Evolutionary conservation across 2,797 vertebrate species (phyloP), one percentile per base, ranked within the genome.

Genomic region (Gambusia yucatana): DNA sequence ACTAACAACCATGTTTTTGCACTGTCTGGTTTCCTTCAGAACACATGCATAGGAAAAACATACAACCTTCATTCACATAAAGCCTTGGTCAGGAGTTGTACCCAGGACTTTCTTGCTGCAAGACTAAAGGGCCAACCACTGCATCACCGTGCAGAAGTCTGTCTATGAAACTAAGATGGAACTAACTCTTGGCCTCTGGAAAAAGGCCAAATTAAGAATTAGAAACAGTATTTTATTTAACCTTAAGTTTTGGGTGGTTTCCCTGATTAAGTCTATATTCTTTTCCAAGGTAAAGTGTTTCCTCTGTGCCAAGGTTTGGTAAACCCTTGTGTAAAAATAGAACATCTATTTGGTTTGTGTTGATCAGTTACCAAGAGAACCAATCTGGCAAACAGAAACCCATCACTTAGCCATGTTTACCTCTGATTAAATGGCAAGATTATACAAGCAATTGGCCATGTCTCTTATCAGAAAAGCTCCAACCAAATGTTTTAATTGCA

Each of bases 371-470:
- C 86, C 76, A 67, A 73, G 88, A 81, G 72, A 88, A 88, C 61
- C 77, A 83, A 81, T 82, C 33, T 77, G 63, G 82, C 81, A 93
- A 93, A 91, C 82, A 91, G 76, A 87, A 81, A 82, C 44, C 75
- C 82, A 88, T 93, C 83, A 85, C 85, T 81, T 82, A 69, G 75
- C 75, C 36, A 70, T 90, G 85, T 93, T 93, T 90, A 76, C 85
- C 59, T 78, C 80, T 50, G 61, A 82, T 80, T 86, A 78, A 90
- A 86, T 88, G 78, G 59, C 1, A 52, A 78, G 46, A 80, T 74
- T 22, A 70, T 70, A 50, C 43, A 86, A 65, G 50, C 80, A 75
- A 70, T 77, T 73, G 73, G 57, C 9, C 72, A 59, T 80, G 79
- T 80, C n/a, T 83, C 33, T 83, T 88, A 89, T 92, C 84, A 83